Evolutionary conservation across 1,140 invertebrate species (phyloP), one percentile per base, ranked within the genome.

Genomic region (Drosophila eugracilis): DNA sequence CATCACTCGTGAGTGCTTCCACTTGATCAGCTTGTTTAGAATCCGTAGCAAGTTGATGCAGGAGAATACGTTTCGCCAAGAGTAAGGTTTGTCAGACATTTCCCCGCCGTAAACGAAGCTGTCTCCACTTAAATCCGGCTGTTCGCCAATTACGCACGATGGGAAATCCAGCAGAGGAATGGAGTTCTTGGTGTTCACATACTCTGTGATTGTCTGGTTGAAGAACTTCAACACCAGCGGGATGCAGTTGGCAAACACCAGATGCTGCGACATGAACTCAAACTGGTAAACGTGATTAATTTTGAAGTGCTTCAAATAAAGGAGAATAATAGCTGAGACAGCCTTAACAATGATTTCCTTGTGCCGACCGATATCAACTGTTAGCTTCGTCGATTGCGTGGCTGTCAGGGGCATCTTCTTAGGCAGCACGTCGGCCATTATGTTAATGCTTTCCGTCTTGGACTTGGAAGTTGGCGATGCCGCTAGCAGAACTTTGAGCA

Each of bases 211-310:
- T 89, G 99, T 99, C 92, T 99, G 99, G 93, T 99, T 99, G 89
- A 99, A 98, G 93, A 99, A 99, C 91, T 99, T 99, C 10, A 99
- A 93, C 19, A 99, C 97, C 17, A 99, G 92, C 5, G 99, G 99
- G 91, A 99, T 99, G 91, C 99, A 99, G 92, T 99, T 99, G 55
- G 99, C 98, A 94, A 99, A 99, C 10, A 99, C 98, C 49, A 99
- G 93, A 93, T 99, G 98, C 92, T 99, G 98, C 2, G 97, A 98
- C 95, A 99, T 98, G 90, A 99, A 99, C 92, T 99, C 99, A 93
- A 99, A 99, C 92, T 99, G 97, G 92, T 99, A 99, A 10, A 99
- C 94, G 92, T 99, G 99, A 93, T 99, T 99, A n/a, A 99, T 93
- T 93, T 99, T 99, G 75, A 99, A 98, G 93, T 99, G 98, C 92